Percentiles rank a stretch among this genome's conserved stretches.
Evolutionary conservation across 2,888 invertebrate species (phyloP).

Genomic region (Dusona sp.): DNA sequence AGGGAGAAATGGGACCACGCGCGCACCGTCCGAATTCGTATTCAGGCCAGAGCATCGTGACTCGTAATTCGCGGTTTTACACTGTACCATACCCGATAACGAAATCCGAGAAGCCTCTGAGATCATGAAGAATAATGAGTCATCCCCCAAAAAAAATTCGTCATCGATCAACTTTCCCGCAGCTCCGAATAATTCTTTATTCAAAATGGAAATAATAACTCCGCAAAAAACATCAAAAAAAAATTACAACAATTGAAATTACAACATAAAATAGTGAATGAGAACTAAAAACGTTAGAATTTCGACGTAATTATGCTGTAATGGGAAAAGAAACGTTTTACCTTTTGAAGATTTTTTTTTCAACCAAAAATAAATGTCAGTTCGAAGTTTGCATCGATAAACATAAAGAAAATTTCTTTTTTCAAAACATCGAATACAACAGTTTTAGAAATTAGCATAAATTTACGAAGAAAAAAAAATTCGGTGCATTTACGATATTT

Average conservation of each 20-base stretch:
- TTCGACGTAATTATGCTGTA: neutral
- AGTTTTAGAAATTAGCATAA: neutral
- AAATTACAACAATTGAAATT: neutral
- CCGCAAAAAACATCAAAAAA: neutral
- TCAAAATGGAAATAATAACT: neutral
- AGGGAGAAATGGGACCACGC: constrained; percentile 44
- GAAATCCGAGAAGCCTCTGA: constrained; percentile 56
- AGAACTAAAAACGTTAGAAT: neutral
- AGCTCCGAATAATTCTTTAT: neutral
- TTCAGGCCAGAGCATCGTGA: constrained; percentile 67
- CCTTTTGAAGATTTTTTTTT: neutral
- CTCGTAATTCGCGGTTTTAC: constrained; percentile 64
- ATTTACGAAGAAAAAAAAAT: neutral
- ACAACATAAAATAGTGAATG: neutral
- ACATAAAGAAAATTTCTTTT: neutral
- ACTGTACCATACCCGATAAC: constrained; percentile 47
- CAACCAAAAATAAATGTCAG: neutral
- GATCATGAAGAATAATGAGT: constrained; percentile 11
- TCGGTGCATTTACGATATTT: neutral
- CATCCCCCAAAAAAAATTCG: constrained; percentile 20
- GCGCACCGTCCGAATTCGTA: constrained; percentile 65
- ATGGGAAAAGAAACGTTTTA: neutral
- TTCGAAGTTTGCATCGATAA: neutral
- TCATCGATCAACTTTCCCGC: constrained; percentile 27
- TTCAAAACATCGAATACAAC: neutral